A percentile compares a stretch with the other conserved stretches of the same genome.
Conservation (phyloP, 2,113 vertebrate genomes). For the Dinomys branickii region DNA sequence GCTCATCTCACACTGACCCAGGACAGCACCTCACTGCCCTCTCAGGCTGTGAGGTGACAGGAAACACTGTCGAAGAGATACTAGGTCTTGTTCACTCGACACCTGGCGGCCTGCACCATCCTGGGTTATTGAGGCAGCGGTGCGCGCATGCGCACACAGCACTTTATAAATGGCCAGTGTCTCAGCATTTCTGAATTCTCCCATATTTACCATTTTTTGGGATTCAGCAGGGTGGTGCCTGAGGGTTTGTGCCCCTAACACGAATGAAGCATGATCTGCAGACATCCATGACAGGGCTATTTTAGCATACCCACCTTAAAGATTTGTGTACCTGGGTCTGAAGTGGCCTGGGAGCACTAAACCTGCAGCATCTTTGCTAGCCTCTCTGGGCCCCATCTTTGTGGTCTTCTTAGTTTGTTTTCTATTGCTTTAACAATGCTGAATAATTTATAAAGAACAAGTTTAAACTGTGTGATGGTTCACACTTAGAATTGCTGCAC, state of each 20-base stretch:
- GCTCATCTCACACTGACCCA: background rate
- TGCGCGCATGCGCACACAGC: rapidly evolving
- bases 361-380: background rate
- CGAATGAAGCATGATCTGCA: too few species aligned
- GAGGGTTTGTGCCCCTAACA: too few species aligned
- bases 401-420: background rate
- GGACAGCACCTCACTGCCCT: background rate
- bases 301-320: background rate
- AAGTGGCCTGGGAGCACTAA: background rate
- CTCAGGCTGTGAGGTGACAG: background rate
- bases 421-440: background rate
- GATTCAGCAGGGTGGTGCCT: background rate
- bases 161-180: background rate
- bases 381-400: background rate
- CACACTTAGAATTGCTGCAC: background rate
- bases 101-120: background rate
- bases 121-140: background rate
- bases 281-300: too few species aligned
- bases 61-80: background rate
- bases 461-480: background rate
- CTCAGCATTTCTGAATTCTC: background rate
- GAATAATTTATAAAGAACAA: background rate
- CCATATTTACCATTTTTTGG: background rate
- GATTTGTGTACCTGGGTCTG: background rate
- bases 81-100: background rate